phyloP scores from a whole-genome alignment of 2,888 invertebrate genomes.

The Megastigmus dorsalis region DNA sequence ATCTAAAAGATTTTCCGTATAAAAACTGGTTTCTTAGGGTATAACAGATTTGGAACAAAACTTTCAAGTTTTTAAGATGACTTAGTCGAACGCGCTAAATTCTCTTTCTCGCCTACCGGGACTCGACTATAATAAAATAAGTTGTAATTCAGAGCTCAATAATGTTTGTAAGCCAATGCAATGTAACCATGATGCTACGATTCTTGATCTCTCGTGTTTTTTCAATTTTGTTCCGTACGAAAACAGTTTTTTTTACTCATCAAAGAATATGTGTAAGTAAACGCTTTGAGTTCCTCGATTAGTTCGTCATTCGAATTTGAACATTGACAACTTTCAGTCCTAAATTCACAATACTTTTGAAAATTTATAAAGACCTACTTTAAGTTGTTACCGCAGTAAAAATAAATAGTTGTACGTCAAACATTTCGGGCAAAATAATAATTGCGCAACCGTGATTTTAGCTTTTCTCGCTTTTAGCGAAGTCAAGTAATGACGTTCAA shows the following conservation, averaged over 20 bases:
- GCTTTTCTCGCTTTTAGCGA: no score
- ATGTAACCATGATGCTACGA: conserved; percentile 1
- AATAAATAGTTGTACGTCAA: no score
- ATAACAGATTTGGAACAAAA: not conserved
- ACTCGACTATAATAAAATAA: not conserved
- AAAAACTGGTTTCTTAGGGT: not conserved
- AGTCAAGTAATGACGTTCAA: no score
- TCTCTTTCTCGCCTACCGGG: conserved; percentile 31
- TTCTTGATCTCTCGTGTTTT: conserved; percentile 11
- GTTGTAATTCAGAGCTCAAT: conserved; percentile 9
- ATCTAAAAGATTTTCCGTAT: no score
- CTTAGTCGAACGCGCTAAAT: not conserved
- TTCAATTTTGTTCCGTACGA: not conserved
- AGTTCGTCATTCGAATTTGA: no score
- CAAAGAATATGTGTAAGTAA: not conserved
- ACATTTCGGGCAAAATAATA: no score
- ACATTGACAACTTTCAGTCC: no score
- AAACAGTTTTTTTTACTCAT: not conserved
- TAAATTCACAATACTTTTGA: no score
- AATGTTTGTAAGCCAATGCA: conserved; percentile 8
- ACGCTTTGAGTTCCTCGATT: conserved; percentile 3
- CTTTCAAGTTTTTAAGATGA: not conserved
- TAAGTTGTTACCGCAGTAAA: no score
- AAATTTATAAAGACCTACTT: no score
- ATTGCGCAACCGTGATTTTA: no score